Conservation (phyloP, 2,113 vertebrate genomes). For the Gnathonemus longibarbis region DNA sequence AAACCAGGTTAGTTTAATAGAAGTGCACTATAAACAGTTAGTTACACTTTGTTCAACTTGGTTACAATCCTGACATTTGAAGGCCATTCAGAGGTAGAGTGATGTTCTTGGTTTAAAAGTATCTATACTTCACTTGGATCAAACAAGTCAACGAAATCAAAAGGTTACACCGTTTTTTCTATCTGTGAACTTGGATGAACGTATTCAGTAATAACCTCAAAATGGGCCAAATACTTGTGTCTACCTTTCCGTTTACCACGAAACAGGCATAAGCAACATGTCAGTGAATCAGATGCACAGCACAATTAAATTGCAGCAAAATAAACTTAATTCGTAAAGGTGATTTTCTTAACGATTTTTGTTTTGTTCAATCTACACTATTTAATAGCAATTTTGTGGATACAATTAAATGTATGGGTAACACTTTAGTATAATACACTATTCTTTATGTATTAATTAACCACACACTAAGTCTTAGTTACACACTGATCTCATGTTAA, state of each 20-base stretch:
- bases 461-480: neutral
- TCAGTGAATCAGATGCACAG: neutral
- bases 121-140: neutral
- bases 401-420: neutral
- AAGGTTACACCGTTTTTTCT: neutral
- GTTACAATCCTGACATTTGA: neutral
- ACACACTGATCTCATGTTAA: neutral
- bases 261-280: neutral
- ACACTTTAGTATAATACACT: neutral
- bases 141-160: slow-evolving; percentile 14
- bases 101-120: neutral
- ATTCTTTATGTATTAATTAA: neutral
- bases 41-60: neutral
- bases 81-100: neutral
- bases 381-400: neutral
- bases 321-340: neutral
- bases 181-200: neutral
- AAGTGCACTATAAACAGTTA: neutral
- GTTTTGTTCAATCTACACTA: neutral
- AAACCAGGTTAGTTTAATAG: neutral
- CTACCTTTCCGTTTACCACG: neutral
- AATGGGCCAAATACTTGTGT: neutral
- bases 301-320: neutral
- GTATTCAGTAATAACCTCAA: neutral
- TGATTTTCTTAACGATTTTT: neutral